These are phyloP conservation scores for Tachysurus fulvidraco DNA, from an alignment of 2,113 vertebrate species.

Conservation along the genomic window DNA sequence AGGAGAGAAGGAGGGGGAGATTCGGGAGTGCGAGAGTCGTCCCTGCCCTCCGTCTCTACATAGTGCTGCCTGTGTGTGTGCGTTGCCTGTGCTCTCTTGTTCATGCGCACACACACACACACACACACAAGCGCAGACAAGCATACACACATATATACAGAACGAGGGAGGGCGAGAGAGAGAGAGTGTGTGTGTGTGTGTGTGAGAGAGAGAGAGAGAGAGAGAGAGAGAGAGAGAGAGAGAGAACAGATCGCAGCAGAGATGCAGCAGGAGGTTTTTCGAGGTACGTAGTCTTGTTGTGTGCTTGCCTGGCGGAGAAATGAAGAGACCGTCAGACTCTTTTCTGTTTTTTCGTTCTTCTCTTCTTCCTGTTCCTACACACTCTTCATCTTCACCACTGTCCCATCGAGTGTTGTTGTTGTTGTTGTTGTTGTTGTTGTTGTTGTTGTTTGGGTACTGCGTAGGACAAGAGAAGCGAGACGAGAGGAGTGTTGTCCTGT, in stretches of 20 bases:
- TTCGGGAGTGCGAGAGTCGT: constrained; percentile 76
- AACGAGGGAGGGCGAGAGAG: constrained; percentile 60
- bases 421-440: no score
- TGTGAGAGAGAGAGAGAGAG: constrained; percentile 48
- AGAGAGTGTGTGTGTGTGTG: constrained; percentile 67
- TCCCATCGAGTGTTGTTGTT: constrained; percentile 41
- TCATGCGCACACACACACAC: constrained; percentile 56
- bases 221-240: constrained; percentile 70
- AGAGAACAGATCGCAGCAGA: constrained; percentile 81
- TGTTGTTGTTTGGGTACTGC: constrained; percentile 59
- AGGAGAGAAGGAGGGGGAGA: constrained; percentile 63
- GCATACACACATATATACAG: constrained; percentile 32
- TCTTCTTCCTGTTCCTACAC: constrained; percentile 56
- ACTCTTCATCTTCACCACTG: constrained; percentile 54
- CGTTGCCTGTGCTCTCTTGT: constrained; percentile 52
- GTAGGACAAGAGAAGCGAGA: constrained; percentile 59
- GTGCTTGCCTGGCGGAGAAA: constrained; percentile 76
- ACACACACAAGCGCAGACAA: constrained; percentile 39
- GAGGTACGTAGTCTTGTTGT: constrained; percentile 81
- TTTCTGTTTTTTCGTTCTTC: constrained; percentile 68
- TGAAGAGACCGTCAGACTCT: constrained; percentile 66
- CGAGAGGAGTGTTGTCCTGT: constrained; percentile 46
- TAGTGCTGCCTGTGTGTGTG: constrained; percentile 71
- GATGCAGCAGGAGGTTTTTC: constrained; percentile 81
- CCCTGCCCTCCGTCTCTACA: constrained; percentile 81